These are phyloP conservation scores for Engystomops pustulosus DNA, from an alignment of 2,113 vertebrate genomes.

Conservation along the genomic window DNA sequence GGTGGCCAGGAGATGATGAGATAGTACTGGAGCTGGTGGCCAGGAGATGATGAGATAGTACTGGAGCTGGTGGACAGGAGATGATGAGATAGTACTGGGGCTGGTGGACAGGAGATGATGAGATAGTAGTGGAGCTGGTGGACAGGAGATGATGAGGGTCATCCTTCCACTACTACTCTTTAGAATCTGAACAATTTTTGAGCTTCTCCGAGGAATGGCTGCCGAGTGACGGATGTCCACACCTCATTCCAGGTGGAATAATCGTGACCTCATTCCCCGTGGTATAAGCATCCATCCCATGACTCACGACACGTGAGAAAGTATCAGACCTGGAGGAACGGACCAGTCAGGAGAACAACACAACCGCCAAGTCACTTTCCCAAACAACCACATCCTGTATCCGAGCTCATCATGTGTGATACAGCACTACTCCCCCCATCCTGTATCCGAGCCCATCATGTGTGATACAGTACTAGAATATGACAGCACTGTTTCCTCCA, in stretches of 20 bases:
- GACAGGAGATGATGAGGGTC: background rate
- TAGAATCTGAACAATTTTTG: background rate
- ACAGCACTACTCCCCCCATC: background rate
- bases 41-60: too few relatives aligned
- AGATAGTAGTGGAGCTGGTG: background rate
- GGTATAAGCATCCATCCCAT: background rate
- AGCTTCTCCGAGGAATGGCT: background rate
- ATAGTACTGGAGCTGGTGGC: background rate
- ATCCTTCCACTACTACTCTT: background rate
- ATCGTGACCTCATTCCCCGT: conserved; percentile 25
- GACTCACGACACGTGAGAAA: conserved; percentile 15
- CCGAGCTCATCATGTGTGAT: background rate
- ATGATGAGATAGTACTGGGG: background rate
- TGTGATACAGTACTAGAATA: too few relatives aligned
- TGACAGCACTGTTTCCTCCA: too few relatives aligned
- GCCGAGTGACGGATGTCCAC: background rate
- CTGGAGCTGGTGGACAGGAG: background rate
- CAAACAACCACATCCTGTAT: too few relatives aligned
- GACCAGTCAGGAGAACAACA: background rate
- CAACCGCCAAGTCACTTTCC: background rate
- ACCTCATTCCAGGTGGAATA: conserved; percentile 8
- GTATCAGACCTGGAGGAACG: background rate
- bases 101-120: background rate
- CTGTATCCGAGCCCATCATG: background rate
- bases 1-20: too few relatives aligned